Conservation (phyloP, 2,113 vertebrate species). For the Orthonyx spaldingii region DNA sequence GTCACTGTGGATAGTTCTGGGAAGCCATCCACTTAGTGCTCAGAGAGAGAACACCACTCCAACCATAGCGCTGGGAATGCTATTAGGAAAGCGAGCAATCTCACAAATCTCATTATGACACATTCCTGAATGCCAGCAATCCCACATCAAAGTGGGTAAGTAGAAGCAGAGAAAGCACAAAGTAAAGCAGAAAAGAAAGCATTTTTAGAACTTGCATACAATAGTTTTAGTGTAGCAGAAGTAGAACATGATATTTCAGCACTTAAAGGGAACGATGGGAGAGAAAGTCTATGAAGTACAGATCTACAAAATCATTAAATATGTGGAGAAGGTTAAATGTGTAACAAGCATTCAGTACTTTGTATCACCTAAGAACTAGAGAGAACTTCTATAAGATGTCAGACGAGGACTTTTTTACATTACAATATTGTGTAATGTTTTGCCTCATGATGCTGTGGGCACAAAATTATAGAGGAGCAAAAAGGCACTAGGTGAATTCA, state of each 20-base stretch:
- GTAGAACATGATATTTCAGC: background rate
- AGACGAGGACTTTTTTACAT: background rate
- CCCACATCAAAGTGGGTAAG: background rate
- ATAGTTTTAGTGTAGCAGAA: background rate
- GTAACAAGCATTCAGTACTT: background rate
- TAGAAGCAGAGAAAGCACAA: background rate
- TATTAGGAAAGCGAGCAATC: background rate
- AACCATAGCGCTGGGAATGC: background rate
- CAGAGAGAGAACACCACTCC: background rate
- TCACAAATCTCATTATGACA: background rate
- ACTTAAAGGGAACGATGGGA: background rate
- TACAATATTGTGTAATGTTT: background rate
- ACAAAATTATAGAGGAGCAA: background rate
- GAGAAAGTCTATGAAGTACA: background rate
- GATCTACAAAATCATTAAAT: background rate
- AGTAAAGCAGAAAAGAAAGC: background rate
- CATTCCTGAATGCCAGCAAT: background rate
- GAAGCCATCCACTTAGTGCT: background rate
- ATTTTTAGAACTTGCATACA: background rate
- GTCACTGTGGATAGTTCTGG: background rate
- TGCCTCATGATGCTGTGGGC: background rate
- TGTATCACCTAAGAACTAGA: background rate
- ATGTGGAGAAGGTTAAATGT: background rate
- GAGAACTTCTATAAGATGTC: background rate
- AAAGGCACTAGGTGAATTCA: background rate